Base-by-base conservation (phyloP, 2,797 vertebrate genomes). In the Liasis olivaceus region DNA sequence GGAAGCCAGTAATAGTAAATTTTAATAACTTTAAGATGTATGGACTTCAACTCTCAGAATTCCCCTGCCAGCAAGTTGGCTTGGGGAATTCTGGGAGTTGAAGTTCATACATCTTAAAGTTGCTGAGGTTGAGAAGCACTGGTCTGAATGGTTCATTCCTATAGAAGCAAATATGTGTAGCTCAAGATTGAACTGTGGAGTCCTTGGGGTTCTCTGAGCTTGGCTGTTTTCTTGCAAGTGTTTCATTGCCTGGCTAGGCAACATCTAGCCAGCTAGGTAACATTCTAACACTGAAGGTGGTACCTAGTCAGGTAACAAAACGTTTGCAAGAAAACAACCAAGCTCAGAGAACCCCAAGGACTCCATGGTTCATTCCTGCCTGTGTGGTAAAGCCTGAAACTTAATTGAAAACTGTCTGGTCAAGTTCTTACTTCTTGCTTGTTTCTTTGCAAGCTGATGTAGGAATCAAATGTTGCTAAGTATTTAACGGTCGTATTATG, bases 1-100 rank as follows among this genome's bases (percentile, higher is more conserved):
- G 31, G 31, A 84, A 91, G 56, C 28, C 56, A 90, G 87, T 56
- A 64, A 85, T 8, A 90, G 36, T 89, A 95, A 81, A 87, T 87
- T 72, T 89, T 92, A 91, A 90, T 84, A 36, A 36, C 6, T 77
- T 77, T 42, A 77, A 42, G 7, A 77, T 77, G 69, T 36, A 20
- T 77, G 20, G 36, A 42, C 72, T 77, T 77, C 36, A 77, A 77
- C n/a, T n/a, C n/a, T n/a, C n/a, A n/a, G n/a, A n/a, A n/a, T n/a
- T n/a, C n/a, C n/a, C n/a, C n/a, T n/a, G n/a, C n/a, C n/a, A n/a
- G n/a, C n/a, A n/a, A n/a, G 36, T 36, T 36, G 36, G 36, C 36
- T 36, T 36, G 20, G 72, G 36, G 20, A 81, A 81, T 47, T 47
- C 36, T 81, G 72, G 47, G 20, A 81, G 36, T 20, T 47, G 9